These are phyloP conservation scores for Accipiter fasciatus DNA, from an alignment of 2,797 vertebrate genomes.

Conservation along the genomic window DNA sequence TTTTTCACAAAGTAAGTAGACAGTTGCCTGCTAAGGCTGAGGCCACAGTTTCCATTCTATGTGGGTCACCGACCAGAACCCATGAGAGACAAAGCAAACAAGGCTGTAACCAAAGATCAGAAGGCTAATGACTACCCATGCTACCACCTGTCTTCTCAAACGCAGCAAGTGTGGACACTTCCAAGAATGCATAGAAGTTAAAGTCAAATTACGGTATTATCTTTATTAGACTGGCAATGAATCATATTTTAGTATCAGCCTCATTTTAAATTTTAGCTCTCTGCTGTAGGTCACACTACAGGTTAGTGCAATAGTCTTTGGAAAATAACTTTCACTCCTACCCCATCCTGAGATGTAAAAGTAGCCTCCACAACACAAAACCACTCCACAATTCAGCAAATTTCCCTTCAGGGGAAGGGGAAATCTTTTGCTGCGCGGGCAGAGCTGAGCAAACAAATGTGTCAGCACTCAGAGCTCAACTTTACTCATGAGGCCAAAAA, in stretches of 20 bases:
- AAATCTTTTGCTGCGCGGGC: background rate
- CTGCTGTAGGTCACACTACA: background rate
- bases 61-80: background rate
- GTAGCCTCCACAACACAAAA: background rate
- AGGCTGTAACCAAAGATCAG: background rate
- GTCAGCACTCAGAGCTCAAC: constrained; percentile 36
- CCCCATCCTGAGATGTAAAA: background rate
- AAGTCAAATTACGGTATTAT: background rate
- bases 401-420: background rate
- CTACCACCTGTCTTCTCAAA: background rate
- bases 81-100: background rate
- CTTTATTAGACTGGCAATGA: background rate
- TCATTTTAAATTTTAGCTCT: background rate
- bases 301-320: background rate
- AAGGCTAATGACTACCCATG: background rate
- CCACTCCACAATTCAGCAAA: background rate
- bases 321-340: background rate
- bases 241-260: background rate
- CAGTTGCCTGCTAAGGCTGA: background rate
- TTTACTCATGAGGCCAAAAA: constrained; percentile 45
- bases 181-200: background rate
- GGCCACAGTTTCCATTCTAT: background rate
- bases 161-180: background rate
- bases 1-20: background rate
- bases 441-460: constrained; percentile 33